A percentile compares a stretch with the other conserved stretches of the same genome.
These are phyloP conservation scores for Parapristionchus giblindavisi DNA, from an alignment of 2,888 invertebrate species.

Conservation along the genomic window DNA sequence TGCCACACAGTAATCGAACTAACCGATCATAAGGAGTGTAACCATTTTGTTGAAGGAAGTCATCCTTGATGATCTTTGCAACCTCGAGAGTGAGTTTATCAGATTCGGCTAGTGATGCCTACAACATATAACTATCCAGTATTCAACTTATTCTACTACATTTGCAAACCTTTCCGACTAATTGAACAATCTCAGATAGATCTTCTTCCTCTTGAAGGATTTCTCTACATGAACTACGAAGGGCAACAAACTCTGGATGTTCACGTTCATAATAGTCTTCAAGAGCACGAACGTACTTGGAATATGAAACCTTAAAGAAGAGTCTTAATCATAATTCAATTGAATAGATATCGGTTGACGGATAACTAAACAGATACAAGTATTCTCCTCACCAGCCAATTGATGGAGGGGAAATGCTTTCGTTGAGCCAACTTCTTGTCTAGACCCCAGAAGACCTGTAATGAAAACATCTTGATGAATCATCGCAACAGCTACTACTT, in stretches of 20 bases:
- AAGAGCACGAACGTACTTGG: slow-evolving; percentile 95
- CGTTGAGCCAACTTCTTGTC: slow-evolving; percentile 77
- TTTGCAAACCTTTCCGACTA: slow-evolving; percentile 98
- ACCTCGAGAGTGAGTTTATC: slow-evolving; percentile 99
- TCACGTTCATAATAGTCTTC: slow-evolving; percentile 99
- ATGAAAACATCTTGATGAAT: too few species aligned
- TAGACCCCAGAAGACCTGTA: slow-evolving; percentile 72
- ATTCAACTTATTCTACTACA: slow-evolving; percentile 74
- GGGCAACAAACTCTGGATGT: slow-evolving; percentile 92
- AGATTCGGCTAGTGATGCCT: slow-evolving; percentile 86
- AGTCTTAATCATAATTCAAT: neutral
- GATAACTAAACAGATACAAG: neutral
- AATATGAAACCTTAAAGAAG: slow-evolving; percentile 21
- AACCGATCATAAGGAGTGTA: slow-evolving; percentile 71
- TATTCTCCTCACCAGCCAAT: slow-evolving; percentile 81
- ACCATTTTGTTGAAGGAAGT: slow-evolving; percentile 99
- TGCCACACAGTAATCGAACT: neutral
- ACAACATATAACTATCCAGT: slow-evolving; percentile 70
- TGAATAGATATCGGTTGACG: neutral
- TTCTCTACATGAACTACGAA: slow-evolving; percentile 89
- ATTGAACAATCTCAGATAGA: slow-evolving; percentile 97
- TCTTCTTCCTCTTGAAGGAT: slow-evolving; percentile 93
- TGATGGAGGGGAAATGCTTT: slow-evolving; percentile 99
- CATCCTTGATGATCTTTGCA: slow-evolving; percentile 83
- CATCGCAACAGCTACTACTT: too few species aligned